Evolutionary conservation across 2,888 invertebrate species (phyloP).

Genomic region (Tethea ocularis): DNA sequence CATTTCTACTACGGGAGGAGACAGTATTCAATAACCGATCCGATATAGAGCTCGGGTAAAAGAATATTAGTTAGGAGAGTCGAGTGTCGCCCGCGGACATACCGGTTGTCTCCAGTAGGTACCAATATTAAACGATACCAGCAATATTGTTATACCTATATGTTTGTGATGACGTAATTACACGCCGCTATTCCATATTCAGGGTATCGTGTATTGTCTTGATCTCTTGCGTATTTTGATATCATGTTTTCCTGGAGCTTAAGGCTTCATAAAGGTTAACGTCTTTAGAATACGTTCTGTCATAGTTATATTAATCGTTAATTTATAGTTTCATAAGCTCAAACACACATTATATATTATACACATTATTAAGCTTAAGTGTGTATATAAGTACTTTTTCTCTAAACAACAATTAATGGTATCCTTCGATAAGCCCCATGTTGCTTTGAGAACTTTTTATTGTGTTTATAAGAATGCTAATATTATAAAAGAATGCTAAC

Average conservation of each 20-base stretch:
- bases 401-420: too few species aligned
- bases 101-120: background rate
- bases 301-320: too few species aligned
- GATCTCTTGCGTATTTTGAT: background rate
- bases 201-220: background rate
- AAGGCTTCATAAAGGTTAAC: background rate
- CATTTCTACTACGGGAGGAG: constrained; percentile 8
- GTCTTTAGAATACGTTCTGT: too few species aligned
- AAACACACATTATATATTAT: too few species aligned
- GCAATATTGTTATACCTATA: background rate
- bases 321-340: too few species aligned
- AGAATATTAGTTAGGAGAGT: constrained; percentile 2
- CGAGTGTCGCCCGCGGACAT: background rate
- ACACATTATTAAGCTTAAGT: too few species aligned
- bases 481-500: too few species aligned
- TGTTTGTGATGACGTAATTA: background rate
- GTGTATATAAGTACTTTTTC: too few species aligned
- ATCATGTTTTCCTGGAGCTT: background rate
- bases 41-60: constrained; percentile 8
- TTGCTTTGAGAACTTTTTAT: too few species aligned
- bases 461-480: too few species aligned
- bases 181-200: background rate
- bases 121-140: background rate
- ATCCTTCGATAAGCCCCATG: too few species aligned
- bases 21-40: constrained; percentile 10